Percentiles rank a stretch among this genome's conserved stretches.
phyloP scores from a whole-genome alignment of 35 echinoderm and acorn worm species.

The Strongylocentrotus purpuratus region DNA sequence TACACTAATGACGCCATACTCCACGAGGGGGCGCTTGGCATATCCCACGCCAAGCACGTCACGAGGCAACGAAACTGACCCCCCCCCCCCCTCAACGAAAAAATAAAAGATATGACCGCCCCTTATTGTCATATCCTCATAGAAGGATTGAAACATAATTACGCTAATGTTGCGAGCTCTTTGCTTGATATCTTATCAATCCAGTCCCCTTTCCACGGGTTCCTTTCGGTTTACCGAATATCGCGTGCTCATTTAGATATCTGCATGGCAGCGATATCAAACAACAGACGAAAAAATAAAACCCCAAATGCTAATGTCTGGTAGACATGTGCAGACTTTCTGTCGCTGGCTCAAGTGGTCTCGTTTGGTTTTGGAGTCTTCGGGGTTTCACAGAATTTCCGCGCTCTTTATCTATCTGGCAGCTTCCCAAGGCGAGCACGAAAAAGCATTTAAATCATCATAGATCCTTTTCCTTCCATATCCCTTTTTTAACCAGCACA shows the following conservation, averaged over 20 bases:
- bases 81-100: too few relatives aligned
- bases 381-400: background rate
- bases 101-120: background rate
- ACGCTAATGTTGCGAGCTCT: background rate
- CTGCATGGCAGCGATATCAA: background rate
- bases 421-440: background rate
- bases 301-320: background rate
- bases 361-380: constrained; percentile 22
- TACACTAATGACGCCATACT: background rate
- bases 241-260: background rate
- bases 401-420: constrained; percentile 35
- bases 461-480: background rate
- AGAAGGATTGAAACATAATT: background rate
- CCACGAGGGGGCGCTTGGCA: background rate
- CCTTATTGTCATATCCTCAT: background rate
- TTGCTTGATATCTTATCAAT: background rate
- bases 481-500: background rate
- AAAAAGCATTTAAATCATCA: constrained; percentile 1
- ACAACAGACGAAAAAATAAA: background rate
- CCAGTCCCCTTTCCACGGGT: background rate
- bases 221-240: background rate
- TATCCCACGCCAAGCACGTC: background rate
- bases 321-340: constrained; percentile 38
- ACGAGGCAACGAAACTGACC: background rate
- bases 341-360: constrained; percentile 24